These are phyloP conservation scores for Anthoptus insignis DNA, from an alignment of 2,888 invertebrate genomes.

Conservation along the genomic window DNA sequence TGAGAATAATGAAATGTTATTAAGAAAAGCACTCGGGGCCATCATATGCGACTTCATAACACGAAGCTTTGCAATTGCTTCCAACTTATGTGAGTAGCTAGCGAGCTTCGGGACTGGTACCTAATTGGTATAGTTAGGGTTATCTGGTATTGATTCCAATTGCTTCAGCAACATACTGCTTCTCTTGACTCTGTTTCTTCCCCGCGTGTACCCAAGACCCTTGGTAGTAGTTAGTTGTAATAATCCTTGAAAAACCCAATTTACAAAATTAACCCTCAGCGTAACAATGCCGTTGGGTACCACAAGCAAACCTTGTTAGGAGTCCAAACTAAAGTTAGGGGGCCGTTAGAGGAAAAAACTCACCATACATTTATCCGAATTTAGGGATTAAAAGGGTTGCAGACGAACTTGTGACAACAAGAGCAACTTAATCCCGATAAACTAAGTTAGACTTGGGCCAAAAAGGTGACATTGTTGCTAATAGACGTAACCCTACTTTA, in stretches of 20 bases:
- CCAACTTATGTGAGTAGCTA: no score
- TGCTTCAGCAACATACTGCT: no score
- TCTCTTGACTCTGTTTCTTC: no score
- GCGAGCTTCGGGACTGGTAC: no score
- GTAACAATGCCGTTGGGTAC: slow-evolving; percentile 2
- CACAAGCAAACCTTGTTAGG: slow-evolving; percentile 17
- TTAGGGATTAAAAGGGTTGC: slow-evolving; percentile 33
- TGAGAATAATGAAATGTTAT: no score
- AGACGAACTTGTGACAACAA: slow-evolving; percentile 24
- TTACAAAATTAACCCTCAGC: neutral
- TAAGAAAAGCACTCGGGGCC: no score
- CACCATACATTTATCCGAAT: slow-evolving; percentile 19
- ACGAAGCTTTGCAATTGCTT: neutral
- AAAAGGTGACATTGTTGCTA: slow-evolving; percentile 34
- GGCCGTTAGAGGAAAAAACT: slow-evolving; percentile 15
- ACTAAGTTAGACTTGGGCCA: slow-evolving; percentile 24
- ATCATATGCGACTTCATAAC: no score
- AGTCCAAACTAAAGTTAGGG: slow-evolving; percentile 9
- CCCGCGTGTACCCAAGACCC: no score
- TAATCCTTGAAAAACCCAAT: no score
- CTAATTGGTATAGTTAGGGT: no score
- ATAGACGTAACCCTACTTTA: slow-evolving; percentile 29
- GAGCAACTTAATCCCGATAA: slow-evolving; percentile 29
- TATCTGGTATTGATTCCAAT: no score
- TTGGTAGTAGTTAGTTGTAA: no score